Evolutionary conservation across 2,113 vertebrate genomes (phyloP), one percentile per base, ranked within the genome.

Genomic region (Mellivora capensis): DNA sequence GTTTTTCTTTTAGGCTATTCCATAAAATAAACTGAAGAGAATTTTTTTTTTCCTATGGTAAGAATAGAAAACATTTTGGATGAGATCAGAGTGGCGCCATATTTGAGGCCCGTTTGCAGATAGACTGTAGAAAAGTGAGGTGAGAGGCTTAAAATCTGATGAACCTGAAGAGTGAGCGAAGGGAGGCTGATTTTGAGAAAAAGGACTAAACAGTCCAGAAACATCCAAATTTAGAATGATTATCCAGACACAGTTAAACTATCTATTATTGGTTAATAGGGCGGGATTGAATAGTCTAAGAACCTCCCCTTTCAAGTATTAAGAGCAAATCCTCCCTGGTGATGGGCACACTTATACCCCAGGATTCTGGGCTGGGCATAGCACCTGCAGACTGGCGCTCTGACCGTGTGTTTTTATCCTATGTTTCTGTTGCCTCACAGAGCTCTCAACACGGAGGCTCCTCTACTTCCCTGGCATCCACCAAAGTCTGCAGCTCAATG

Each of bases 401-500:
- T 98, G 97, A 98, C 94, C 4, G 61, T 44, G 88, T 77, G 31
- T 64, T 44, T 96, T 95, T 72, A 20, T 98, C 98, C 64, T 98
- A 87, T 98, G 93, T 97, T 77, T 98, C 95, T 98, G 4, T 89
- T 72, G 52, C 85, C 96, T 98, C 97, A 69, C 98, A 99, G 99
- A 99, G 99, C 92, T 99, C 99, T 96, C 99, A 99, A 42, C 99
- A 99, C 98, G 99, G 99, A 74, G 99, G 99, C 93, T 99, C 99
- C 69, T 99, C 99, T 92, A 99, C 99, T 94, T 99, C 99, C 88
- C 98, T 99, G 95, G 99, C 99, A 14, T 99, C 99, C 90, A 99
- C 99, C 96, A 99, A 99, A 98, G 99, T 99, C 61, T 99, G 99
- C 99, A 99, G 99, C 98, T 99, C 99, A 11, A 99, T 99, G 99